These are phyloP conservation scores for Diadumene lineata DNA, from an alignment of 92 coral and sea anemone species.

Conservation along the genomic window DNA sequence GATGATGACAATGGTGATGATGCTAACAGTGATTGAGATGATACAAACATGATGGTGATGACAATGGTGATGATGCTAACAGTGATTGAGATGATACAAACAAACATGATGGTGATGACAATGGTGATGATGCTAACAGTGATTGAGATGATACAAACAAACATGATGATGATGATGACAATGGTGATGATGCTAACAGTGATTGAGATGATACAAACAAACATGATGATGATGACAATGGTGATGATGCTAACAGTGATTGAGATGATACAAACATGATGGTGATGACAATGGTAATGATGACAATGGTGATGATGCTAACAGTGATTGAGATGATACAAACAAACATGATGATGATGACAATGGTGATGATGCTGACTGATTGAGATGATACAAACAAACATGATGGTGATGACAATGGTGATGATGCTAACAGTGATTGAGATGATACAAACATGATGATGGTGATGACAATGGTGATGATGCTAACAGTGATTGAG, in stretches of 20 bases:
- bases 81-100: background rate
- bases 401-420: background rate
- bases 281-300: background rate
- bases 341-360: background rate
- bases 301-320: background rate
- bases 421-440: background rate
- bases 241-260: background rate
- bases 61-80: background rate
- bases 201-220: background rate
- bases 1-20: background rate
- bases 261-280: background rate
- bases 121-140: background rate
- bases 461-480: background rate
- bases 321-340: background rate
- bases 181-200: background rate
- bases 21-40: too few species aligned
- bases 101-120: background rate
- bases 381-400: background rate
- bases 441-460: background rate
- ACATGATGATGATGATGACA: background rate
- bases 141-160: background rate
- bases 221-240: background rate
- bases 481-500: background rate
- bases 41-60: background rate
- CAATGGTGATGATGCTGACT: background rate